phyloP scores from a whole-genome alignment of 2,888 invertebrate species.

The Heliconius sara region DNA sequence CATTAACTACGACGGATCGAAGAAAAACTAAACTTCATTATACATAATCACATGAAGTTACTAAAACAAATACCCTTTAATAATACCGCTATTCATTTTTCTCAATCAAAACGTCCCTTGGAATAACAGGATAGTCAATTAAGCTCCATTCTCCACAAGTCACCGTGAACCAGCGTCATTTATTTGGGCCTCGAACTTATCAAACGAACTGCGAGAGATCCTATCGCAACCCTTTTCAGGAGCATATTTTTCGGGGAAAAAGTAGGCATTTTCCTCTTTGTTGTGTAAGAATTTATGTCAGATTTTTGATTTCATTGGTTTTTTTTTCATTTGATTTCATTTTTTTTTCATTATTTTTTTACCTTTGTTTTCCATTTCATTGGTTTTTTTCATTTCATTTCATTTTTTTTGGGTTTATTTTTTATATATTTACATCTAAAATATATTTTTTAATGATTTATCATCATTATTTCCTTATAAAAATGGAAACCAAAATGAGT shows the following conservation, averaged over 20 bases:
- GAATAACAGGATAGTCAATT: slow-evolving; percentile 16
- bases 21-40: not conserved
- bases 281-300: not conserved
- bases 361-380: not conserved
- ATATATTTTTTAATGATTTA: no score
- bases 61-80: not conserved
- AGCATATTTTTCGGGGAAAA: slow-evolving; percentile 21
- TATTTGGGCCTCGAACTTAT: slow-evolving; percentile 41
- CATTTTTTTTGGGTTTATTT: not conserved
- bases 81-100: slow-evolving; percentile 5
- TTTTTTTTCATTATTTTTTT: not conserved
- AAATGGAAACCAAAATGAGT: no score
- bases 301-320: not conserved
- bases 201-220: slow-evolving; percentile 46
- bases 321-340: not conserved
- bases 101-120: slow-evolving; percentile 2
- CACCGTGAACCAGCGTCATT: slow-evolving; percentile 37
- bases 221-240: slow-evolving; percentile 42
- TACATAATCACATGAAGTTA: not conserved
- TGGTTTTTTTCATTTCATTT: not conserved
- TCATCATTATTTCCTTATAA: no score
- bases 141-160: slow-evolving; percentile 33
- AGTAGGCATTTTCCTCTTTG: slow-evolving; percentile 15
- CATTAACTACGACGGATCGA: not conserved
- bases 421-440: no score